phyloP scores from a whole-genome alignment of 2,113 vertebrate genomes.

The Carassius gibelio region DNA sequence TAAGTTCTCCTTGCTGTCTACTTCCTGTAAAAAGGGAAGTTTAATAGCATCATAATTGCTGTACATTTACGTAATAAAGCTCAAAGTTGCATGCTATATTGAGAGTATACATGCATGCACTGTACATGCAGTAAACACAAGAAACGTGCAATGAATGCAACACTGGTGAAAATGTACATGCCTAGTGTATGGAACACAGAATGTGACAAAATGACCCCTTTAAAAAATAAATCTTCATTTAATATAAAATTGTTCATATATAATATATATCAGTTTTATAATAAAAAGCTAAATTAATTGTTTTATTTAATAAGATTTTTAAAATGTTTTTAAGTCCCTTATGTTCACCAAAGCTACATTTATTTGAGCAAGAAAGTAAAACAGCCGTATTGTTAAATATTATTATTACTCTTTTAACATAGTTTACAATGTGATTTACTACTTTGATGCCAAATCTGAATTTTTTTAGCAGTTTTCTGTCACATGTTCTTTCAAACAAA shows the following conservation, averaged over 20 bases:
- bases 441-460: background rate
- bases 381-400: no score
- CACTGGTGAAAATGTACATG: background rate
- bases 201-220: background rate
- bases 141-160: background rate
- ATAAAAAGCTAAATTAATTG: no score
- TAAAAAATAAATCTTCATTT: background rate
- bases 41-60: background rate
- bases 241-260: background rate
- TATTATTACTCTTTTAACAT: background rate
- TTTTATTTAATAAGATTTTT: background rate
- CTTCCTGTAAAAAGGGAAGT: conserved; percentile 51
- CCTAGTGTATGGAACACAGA: background rate
- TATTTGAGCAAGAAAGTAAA: background rate
- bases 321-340: background rate
- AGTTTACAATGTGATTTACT: background rate
- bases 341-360: background rate
- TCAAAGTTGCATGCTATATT: background rate
- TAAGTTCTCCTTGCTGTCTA: conserved; percentile 71
- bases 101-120: background rate
- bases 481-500: background rate
- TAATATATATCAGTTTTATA: background rate
- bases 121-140: background rate
- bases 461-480: background rate
- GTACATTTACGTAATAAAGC: background rate